Evolutionary conservation across 2,888 invertebrate genomes (phyloP), one percentile per base, ranked within the genome.

Genomic region (Lepidochitona cinerea): DNA sequence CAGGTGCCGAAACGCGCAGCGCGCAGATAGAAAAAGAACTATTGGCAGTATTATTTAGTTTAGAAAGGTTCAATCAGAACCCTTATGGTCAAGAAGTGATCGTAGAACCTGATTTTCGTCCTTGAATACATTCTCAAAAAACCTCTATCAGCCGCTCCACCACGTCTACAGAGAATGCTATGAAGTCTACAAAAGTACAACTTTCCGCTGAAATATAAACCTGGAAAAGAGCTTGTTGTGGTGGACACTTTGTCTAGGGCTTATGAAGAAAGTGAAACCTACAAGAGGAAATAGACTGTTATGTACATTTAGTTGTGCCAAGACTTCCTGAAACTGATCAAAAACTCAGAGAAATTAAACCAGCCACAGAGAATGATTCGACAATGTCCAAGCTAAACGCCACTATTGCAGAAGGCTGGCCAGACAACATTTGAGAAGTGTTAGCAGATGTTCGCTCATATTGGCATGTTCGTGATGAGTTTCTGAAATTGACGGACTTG

Each of bases 261-360:
- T 66, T n/a, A n/a, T n/a, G 12, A 7, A n/a, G 12, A 32, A 12
- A 7, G 9, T 32, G 35, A 66, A 18, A 14, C 29, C 7, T 29
- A 9, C 12, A 59, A 7, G 26, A 23, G 52, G 75, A 66, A 14
- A 70, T 76, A 32, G 72, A 77, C 29, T 35, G 54, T 26, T 75
- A 76, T 65, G 74, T 81, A 23, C 76, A 81, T 69, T 70, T 69
- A 2, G 53, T 81, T 1, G 37, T 73, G 32, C 12, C 65, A 14
- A 75, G 41, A 14, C 41, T 78, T 33, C 77, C 73, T n/a, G 69
- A 73, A 18, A 76, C 67, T 68, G 75, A 75, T 53, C 35, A 54
- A 26, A 78, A 75, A 70, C 68, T 79, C 5, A 35, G 72, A n/a
- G 72, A 76, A 32, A 70, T 81, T 23, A 35, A 68, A 68, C 14